Evolutionary conservation across 2,113 vertebrate genomes (phyloP), one percentile per base, ranked within the genome.

Genomic region (Lethenteron camtschaticum): DNA sequence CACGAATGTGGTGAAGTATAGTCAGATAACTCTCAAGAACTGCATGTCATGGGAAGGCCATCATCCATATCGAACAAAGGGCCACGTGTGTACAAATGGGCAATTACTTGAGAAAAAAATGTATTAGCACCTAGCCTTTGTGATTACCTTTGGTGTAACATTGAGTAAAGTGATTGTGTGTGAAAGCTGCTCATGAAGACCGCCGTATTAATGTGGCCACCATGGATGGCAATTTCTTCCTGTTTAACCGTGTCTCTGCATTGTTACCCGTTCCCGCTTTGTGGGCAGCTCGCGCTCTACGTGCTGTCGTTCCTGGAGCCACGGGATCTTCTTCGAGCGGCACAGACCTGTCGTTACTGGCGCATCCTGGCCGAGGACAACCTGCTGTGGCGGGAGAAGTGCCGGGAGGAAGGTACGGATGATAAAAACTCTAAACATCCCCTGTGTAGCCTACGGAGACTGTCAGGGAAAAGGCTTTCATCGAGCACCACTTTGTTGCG

Each of bases 351-450:
- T 11, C 79, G 79, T 57, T 80, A 79, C 72, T 81, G 79, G 79
- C 73, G 79, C 55, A 76, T 77, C 8, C 16, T 79, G 71, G 73
- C 77, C 0, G 75, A 77, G 55, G 75, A 73, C 13, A 81, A 79
- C 20, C 71, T 80, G 70, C 77, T 81, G 0, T 80, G 79, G 79
- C 75, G 78, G 1, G 79, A 81, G 73, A 81, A 81, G 9, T 81
- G 79, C 71, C 76, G 79, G 0, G 78, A 81, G 4, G 79, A 76
- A 56, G 79, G 79, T 79, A 59, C 68, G 16, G 12, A 56, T 57
- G 3, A n/a, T 66, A 41, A 41, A 41, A 41, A 41, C 41, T 41
- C 6, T 1, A 41, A 41, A 41, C 41, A 41, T 41, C 41, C 41
- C 41, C 41, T 7, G 41, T 41, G 41, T 41, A 41, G 41, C 6